Evolutionary conservation across 2,797 vertebrate species (phyloP), one percentile per base, ranked within the genome.

Genomic region (Gymnocypris eckloni): DNA sequence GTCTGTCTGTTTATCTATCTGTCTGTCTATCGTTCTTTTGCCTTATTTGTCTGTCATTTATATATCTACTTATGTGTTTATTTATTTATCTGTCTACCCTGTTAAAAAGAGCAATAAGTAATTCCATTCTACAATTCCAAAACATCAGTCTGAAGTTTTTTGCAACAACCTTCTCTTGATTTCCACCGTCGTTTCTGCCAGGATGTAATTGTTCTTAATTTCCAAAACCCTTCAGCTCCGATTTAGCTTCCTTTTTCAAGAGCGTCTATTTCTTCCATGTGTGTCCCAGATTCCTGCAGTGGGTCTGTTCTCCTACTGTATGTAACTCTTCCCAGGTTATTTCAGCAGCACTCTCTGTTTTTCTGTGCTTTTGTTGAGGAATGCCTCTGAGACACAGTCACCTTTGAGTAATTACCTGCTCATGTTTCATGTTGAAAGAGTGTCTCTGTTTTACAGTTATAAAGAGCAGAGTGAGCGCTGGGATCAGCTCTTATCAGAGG

Each of bases 331-430:
- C 73, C 77, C 79, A 33, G 86, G 88, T 81, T 86, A 75, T 87
- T 87, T 82, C 67, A 69, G 83, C 72, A 52, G 79, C 41, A 16
- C 79, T 41, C 78, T 59, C 50, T 50, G 25, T 45, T 22, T 73
- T n/a, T 81, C 15, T 8, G 20, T 61, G 48, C 82, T 83, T 89
- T 87, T 86, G 82, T 88, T 85, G 37, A 88, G 84, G 88, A 87
- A 89, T 87, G 86, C 91, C 87, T 79, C 33, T 5, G 90, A 91
- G 90, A 91, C 88, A 22, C 52, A 91, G 89, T 92, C 92, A 93
- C 90, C 91, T 93, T 83, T 87, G 86, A 91, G 91, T 93, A 92
- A 93, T 94, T 91, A 92, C 87, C 87, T 91, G 86, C 88, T 93
- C 86, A 86, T 80, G 87, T 93, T 93, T 91, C 91, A 70, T 20